Evolutionary conservation across 2,113 vertebrate species (phyloP).

Genomic region (Cryptotis parvus): DNA sequence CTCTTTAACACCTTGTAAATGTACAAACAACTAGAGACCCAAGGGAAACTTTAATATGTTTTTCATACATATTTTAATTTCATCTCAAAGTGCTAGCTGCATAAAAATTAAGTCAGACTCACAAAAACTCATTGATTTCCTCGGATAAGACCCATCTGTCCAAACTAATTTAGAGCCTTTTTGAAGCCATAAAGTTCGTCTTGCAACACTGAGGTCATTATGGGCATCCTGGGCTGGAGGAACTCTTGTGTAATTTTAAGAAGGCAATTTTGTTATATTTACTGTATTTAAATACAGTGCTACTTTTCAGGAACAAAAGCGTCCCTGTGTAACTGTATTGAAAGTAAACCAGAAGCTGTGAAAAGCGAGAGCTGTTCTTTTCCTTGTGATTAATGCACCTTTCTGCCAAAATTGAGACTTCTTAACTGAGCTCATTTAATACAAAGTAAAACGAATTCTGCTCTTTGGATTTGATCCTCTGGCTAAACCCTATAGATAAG

Average conservation of each 20-base stretch:
- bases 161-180: conserved; percentile 91
- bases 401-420: conserved; percentile 92
- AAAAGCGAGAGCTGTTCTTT: conserved; percentile 92
- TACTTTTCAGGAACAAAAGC: conserved; percentile 91
- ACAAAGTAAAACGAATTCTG: conserved; percentile 93
- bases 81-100: conserved; percentile 90
- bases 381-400: conserved; percentile 93
- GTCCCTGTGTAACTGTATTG: conserved; percentile 90
- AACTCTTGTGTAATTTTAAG: conserved; percentile 90
- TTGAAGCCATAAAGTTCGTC: conserved; percentile 88
- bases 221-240: conserved; percentile 88
- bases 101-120: conserved; percentile 93
- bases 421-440: conserved; percentile 91
- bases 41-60: conserved; percentile 93
- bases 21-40: conserved; percentile 90
- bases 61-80: conserved; percentile 97
- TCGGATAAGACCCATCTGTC: conserved; percentile 93
- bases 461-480: conserved; percentile 90
- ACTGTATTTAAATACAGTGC: conserved; percentile 93
- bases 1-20: conserved; percentile 92
- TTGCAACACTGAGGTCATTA: conserved; percentile 92
- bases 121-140: conserved; percentile 95
- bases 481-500: conserved; percentile 91
- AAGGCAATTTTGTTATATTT: conserved; percentile 93
- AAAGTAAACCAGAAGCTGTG: conserved; percentile 91